Conservation (phyloP, 2,113 vertebrate genomes). For the Empidonax alnorum region DNA sequence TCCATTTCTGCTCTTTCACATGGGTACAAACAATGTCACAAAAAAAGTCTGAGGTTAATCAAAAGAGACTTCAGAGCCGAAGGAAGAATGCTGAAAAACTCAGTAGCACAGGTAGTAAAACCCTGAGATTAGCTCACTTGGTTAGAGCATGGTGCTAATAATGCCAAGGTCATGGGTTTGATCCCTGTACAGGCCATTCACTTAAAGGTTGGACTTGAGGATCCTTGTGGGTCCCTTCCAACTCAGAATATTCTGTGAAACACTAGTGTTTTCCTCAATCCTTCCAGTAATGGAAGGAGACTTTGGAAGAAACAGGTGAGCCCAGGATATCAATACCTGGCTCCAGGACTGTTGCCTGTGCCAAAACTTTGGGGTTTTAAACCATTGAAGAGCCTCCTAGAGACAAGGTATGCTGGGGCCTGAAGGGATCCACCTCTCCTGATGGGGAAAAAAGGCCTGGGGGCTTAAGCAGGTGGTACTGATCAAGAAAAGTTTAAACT, state of each 20-base stretch:
- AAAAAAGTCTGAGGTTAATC: neutral
- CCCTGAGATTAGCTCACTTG: no score
- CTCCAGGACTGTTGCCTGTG: neutral
- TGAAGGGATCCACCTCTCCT: neutral
- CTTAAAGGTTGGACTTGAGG: no score
- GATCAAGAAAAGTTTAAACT: neutral
- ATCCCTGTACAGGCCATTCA: no score
- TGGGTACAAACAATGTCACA: neutral
- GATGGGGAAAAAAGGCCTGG: neutral
- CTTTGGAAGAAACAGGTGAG: neutral
- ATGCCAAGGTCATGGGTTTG: no score
- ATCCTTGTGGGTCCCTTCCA: no score
- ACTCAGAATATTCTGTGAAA: no score
- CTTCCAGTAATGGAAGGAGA: neutral
- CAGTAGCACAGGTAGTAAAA: neutral
- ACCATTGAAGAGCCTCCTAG: neutral
- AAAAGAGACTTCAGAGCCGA: neutral
- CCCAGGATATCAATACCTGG: neutral
- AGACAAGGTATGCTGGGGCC: neutral
- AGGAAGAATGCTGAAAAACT: neutral
- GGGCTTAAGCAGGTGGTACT: neutral
- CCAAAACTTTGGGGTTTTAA: neutral
- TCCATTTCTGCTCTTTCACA: neutral
- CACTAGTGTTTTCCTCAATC: neutral
- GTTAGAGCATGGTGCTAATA: no score